Conservation (phyloP, 1,140 invertebrate genomes). For the Procambarus clarkii region DNA sequence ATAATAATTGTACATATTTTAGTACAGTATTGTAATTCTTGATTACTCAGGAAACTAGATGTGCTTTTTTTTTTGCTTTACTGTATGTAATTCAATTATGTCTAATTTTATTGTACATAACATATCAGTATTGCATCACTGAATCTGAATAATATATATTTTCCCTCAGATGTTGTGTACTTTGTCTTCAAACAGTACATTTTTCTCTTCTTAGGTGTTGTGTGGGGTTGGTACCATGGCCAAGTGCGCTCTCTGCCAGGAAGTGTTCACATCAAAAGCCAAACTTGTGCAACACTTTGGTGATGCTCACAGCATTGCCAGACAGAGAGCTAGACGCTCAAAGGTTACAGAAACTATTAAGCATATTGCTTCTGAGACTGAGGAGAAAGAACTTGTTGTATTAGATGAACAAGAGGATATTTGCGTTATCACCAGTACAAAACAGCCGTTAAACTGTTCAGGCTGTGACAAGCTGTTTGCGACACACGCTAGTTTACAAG, state of each 20-base stretch:
- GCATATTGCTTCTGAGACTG: slow-evolving; percentile 24
- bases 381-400: slow-evolving; percentile 2
- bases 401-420: neutral
- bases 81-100: no score
- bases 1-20: no score
- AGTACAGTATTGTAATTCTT: no score
- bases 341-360: slow-evolving; percentile 33
- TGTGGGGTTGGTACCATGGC: neutral
- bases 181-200: neutral
- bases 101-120: no score
- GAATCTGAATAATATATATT: neutral
- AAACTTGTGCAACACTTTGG: slow-evolving; percentile 53
- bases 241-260: slow-evolving; percentile 46
- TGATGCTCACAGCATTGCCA: slow-evolving; percentile 57
- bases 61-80: no score
- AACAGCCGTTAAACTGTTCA: slow-evolving; percentile 32
- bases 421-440: neutral
- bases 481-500: slow-evolving; percentile 31
- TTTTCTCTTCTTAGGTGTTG: neutral
- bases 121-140: no score
- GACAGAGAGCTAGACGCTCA: slow-evolving; percentile 51
- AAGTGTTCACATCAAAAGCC: slow-evolving; percentile 24
- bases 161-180: neutral
- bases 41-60: no score
- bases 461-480: slow-evolving; percentile 51